Evolutionary conservation across 1,140 invertebrate species (phyloP).

Genomic region (Nebria ingens): DNA sequence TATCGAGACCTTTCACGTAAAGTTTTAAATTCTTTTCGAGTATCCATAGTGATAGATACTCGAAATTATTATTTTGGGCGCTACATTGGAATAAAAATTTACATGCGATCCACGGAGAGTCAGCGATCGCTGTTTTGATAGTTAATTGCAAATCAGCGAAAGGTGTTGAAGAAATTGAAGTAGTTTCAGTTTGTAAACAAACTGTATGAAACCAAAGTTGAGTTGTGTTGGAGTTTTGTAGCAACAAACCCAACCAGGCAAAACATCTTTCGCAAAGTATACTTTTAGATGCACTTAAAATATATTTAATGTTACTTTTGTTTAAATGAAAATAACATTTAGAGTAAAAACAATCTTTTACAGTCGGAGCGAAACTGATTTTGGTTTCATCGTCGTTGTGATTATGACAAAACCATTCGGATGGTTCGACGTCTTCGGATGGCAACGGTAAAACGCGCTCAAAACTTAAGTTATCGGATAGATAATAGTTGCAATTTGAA

Average conservation of each 20-base stretch:
- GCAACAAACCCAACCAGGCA: conserved; percentile 36
- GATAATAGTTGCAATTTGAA: conserved; percentile 38
- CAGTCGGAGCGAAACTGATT: conserved; percentile 33
- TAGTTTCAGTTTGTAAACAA: conserved; percentile 24
- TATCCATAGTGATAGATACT: conserved; percentile 42
- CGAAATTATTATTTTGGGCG: conserved; percentile 17
- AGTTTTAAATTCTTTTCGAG: conserved; percentile 44
- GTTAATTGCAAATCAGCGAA: conserved; percentile 38
- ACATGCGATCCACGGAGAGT: conserved; percentile 37
- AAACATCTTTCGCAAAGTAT: conserved; percentile 43
- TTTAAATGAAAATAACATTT: conserved; percentile 40
- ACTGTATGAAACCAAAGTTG: conserved; percentile 30
- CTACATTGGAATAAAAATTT: conserved; percentile 31
- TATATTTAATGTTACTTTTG: conserved; percentile 31
- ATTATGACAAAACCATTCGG: conserved; percentile 46
- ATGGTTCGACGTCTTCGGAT: conserved; percentile 39
- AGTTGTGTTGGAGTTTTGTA: conserved; percentile 16
- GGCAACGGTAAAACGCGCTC: conserved; percentile 43
- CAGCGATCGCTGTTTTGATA: conserved; percentile 36
- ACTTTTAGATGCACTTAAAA: conserved; percentile 32
- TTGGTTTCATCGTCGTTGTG: conserved; percentile 23
- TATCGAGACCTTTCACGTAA: conserved; percentile 21
- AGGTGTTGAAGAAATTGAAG: conserved; percentile 26
- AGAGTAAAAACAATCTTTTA: conserved; percentile 39
- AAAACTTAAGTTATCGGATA: conserved; percentile 34